These are phyloP conservation scores for Piprites chloris DNA, from an alignment of 2,113 vertebrate species.

Conservation along the genomic window DNA sequence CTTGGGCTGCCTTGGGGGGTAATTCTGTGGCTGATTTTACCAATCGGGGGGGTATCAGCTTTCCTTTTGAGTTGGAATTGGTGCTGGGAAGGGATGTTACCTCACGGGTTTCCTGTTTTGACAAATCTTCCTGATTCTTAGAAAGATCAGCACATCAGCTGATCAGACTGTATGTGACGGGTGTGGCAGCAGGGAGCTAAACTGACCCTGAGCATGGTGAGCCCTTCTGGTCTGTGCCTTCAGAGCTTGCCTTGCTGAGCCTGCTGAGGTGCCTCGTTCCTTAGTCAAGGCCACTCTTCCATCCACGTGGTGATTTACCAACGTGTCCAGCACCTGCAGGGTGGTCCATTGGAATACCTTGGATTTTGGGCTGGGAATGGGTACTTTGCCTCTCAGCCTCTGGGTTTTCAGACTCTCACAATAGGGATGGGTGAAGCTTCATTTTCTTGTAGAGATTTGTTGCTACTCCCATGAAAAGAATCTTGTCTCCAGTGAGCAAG, in stretches of 20 bases:
- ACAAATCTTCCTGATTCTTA: neutral
- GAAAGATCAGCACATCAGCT: neutral
- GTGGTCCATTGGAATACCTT: neutral
- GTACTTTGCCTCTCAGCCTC: neutral
- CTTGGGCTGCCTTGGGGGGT: neutral
- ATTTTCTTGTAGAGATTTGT: neutral
- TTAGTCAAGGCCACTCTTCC: neutral
- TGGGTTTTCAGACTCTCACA: neutral
- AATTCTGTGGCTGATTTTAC: neutral
- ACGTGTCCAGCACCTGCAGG: neutral
- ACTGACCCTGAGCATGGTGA: neutral
- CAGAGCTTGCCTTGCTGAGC: neutral
- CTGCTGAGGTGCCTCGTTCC: neutral
- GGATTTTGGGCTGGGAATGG: neutral
- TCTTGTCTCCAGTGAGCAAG: neutral
- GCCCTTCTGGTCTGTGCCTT: neutral
- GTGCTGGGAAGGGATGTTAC: neutral
- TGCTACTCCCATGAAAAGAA: neutral
- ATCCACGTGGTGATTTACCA: no score
- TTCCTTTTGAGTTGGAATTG: neutral
- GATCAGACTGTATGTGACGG: neutral
- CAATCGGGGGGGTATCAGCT: neutral
- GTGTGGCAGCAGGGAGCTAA: neutral
- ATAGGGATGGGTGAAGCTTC: neutral
- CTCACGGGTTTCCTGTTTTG: neutral